Percentiles rank a stretch among this genome's conserved stretches.
phyloP scores from a whole-genome alignment of 2,797 vertebrate species.

The Sebastes oblongus region DNA sequence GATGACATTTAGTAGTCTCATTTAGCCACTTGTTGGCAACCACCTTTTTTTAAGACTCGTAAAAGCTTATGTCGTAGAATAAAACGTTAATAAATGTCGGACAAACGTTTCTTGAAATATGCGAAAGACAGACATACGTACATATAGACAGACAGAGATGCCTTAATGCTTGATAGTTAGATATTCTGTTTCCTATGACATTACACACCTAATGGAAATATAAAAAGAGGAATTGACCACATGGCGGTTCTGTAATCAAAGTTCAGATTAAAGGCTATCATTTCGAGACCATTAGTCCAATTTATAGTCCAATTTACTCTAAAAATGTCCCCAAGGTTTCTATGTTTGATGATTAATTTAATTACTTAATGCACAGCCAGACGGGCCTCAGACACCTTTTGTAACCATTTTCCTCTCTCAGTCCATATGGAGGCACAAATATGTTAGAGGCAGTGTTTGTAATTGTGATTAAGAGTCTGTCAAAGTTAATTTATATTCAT shows the following conservation, averaged over 20 bases:
- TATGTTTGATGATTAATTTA: neutral
- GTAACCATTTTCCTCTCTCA: neutral
- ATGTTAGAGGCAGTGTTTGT: neutral
- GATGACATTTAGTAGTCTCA: too few relatives aligned
- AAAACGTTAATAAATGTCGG: too few relatives aligned
- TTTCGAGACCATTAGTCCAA: neutral
- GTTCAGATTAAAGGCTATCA: neutral
- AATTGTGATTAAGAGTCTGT: neutral
- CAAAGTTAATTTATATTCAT: neutral
- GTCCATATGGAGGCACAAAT: neutral
- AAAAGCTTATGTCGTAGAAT: too few relatives aligned
- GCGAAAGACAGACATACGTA: too few relatives aligned
- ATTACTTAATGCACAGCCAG: neutral
- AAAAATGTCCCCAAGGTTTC: neutral
- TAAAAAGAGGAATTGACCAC: neutral
- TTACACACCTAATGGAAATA: neutral
- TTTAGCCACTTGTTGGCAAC: too few relatives aligned
- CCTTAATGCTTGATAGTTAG: too few relatives aligned
- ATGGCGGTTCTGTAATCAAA: neutral
- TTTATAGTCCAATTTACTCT: neutral
- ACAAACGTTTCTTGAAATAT: too few relatives aligned
- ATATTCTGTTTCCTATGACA: neutral
- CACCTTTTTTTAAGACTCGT: too few relatives aligned
- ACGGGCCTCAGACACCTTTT: neutral
- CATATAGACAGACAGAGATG: too few relatives aligned